These are phyloP conservation scores for Dendrocincla fuliginosa DNA, from an alignment of 2,797 vertebrate genomes.

Conservation along the genomic window DNA sequence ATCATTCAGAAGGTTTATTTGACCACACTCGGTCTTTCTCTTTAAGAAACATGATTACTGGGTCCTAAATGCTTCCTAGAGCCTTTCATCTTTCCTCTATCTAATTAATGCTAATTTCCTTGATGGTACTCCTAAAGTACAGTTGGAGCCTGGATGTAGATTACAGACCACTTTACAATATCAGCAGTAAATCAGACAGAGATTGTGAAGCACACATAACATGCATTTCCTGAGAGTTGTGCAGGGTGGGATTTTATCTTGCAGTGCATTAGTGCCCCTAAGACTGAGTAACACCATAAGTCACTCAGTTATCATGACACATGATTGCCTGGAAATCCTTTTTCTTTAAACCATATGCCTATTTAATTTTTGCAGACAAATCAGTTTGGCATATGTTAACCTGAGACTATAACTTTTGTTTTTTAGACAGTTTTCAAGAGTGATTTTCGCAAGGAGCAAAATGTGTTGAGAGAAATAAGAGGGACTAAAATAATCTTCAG, in stretches of 20 bases:
- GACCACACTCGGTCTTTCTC: slow-evolving; percentile 11
- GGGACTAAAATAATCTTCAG: not conserved
- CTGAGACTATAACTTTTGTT: not conserved
- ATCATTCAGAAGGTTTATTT: slow-evolving; percentile 45
- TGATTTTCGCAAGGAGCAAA: not conserved
- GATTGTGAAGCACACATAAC: not conserved
- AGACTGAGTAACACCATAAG: slow-evolving; percentile 6
- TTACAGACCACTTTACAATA: slow-evolving; percentile 50
- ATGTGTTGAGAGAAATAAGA: not conserved
- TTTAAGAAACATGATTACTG: slow-evolving; percentile 48
- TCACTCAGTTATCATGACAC: slow-evolving; percentile 27
- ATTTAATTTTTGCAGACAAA: slow-evolving; percentile 29
- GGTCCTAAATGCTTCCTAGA: slow-evolving; percentile 51
- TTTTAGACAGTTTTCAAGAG: not conserved
- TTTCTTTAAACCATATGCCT: not conserved
- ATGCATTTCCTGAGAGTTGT: slow-evolving; percentile 42
- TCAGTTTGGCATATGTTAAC: slow-evolving; percentile 28
- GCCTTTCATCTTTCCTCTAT: slow-evolving; percentile 63
- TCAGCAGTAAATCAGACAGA: slow-evolving; percentile 53
- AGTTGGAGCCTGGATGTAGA: slow-evolving; percentile 45
- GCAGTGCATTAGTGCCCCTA: slow-evolving; percentile 32
- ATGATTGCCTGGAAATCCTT: slow-evolving; percentile 24
- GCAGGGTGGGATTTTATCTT: slow-evolving; percentile 50
- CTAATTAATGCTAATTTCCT: slow-evolving; percentile 67
- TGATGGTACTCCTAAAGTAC: slow-evolving; percentile 27